Evolutionary conservation across 2,888 invertebrate genomes (phyloP), one percentile per base, ranked within the genome.

Genomic region (Cenopis cana): DNA sequence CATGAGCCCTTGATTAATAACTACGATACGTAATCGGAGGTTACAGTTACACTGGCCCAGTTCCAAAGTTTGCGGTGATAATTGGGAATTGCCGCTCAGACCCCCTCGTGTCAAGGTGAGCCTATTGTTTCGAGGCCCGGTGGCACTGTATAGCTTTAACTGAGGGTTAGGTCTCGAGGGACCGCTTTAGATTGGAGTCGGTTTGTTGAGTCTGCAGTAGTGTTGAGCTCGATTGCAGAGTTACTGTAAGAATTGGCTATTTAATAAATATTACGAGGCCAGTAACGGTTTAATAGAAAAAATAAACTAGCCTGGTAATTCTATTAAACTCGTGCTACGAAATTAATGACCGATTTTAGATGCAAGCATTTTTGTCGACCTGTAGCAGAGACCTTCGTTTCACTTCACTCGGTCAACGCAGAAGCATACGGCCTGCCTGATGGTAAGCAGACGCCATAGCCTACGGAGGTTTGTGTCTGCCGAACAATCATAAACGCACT

Each of bases 31-130:
- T 8, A 46, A n/a, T n/a, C 14, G 46, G n/a, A n/a, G 46, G 46
- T n/a, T 1, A 46, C 1, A 46, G n/a, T 46, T 46, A n/a, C n/a
- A 46, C n/a, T 46, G 46, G n/a, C n/a, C 8, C 0, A 0, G n/a
- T 8, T 46, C 8, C n/a, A 29, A 17, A 60, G 24, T 2, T n/a
- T 14, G n/a, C 2, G 29, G 46, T n/a, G 29, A 60, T 60, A 60
- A 29, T 60, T 60, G 46, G 6, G 46, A 60, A 60, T 60, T 60
- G 29, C 8, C 46, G n/a, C n/a, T 46, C 46, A 60, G 24, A 20
- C 78, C 77, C 76, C 73, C 72, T 83, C 82, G 87, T 90, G 89
- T 90, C 90, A 91, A 91, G 91, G 91, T 91, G 89, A 88, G 82
- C 79, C 84, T 79, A 88, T 89, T 89, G 89, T 89, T 89, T 88